Evolutionary conservation across 1,140 invertebrate genomes (phyloP).

Genomic region (Macrotrachela quadricornifera): DNA sequence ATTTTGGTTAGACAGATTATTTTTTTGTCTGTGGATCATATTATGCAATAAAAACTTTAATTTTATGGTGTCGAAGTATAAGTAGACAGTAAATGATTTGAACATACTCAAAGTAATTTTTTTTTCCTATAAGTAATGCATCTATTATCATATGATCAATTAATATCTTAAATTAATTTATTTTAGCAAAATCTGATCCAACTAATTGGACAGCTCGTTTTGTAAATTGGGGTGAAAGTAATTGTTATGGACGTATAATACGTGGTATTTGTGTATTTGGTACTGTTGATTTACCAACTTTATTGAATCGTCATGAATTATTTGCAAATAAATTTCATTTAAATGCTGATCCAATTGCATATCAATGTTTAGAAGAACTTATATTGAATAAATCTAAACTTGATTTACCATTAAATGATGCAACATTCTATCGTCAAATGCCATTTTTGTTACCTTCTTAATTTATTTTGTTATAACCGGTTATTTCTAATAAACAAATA

Average conservation of each 20-base stretch:
- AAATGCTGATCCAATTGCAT: slow-evolving; percentile 14
- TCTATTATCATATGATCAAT: neutral
- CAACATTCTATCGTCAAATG: no score
- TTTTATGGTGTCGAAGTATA: no score
- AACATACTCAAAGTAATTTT: no score
- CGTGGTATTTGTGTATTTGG: slow-evolving; percentile 17
- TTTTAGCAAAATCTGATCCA: neutral
- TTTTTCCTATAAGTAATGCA: neutral
- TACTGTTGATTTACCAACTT: slow-evolving; percentile 15
- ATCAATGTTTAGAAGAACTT: slow-evolving; percentile 19
- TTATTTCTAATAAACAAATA: no score
- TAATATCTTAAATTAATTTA: neutral
- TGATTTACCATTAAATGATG: no score
- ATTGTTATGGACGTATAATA: neutral
- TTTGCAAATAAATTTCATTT: slow-evolving; percentile 25
- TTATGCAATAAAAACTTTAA: no score
- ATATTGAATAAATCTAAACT: no score
- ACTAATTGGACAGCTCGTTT: neutral
- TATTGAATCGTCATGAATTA: slow-evolving; percentile 12
- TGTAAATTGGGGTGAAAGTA: neutral
- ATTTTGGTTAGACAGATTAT: no score
- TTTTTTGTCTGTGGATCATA: no score
- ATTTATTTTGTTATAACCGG: no score
- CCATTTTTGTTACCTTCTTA: no score
- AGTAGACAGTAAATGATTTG: no score